Evolutionary conservation across 2,888 invertebrate genomes (phyloP).

Genomic region (Hypomecis punctinalis): DNA sequence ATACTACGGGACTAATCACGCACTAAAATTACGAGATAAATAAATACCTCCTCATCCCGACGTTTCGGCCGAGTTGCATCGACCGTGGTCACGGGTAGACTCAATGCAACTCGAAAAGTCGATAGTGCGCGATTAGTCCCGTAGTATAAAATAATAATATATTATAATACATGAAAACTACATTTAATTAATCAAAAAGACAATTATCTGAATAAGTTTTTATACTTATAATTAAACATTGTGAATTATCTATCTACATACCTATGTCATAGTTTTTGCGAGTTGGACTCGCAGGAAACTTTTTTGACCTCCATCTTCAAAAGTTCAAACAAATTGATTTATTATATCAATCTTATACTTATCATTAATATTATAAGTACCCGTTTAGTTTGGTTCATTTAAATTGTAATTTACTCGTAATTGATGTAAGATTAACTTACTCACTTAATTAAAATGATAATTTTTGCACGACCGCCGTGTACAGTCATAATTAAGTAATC

Average conservation of each 20-base stretch:
- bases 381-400: neutral
- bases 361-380: conserved; percentile 1
- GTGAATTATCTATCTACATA: neutral
- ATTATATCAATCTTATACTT: conserved; percentile 4
- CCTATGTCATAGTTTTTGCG: conserved; percentile 5
- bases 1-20: no score
- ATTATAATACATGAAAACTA: no score
- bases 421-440: conserved; percentile 3
- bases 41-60: no score
- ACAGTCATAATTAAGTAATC: no score
- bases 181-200: no score
- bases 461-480: neutral
- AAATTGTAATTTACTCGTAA: conserved; percentile 12
- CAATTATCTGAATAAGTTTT: no score
- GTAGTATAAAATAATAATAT: no score
- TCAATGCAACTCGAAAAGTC: no score
- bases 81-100: no score
- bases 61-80: no score
- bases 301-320: neutral
- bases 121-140: no score
- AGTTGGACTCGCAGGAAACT: conserved; percentile 1
- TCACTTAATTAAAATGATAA: conserved; percentile 5
- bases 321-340: conserved; percentile 2
- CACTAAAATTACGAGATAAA: no score
- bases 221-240: neutral